Evolutionary conservation across 2,113 vertebrate genomes (phyloP).

Genomic region (Ochotona curzoniae): DNA sequence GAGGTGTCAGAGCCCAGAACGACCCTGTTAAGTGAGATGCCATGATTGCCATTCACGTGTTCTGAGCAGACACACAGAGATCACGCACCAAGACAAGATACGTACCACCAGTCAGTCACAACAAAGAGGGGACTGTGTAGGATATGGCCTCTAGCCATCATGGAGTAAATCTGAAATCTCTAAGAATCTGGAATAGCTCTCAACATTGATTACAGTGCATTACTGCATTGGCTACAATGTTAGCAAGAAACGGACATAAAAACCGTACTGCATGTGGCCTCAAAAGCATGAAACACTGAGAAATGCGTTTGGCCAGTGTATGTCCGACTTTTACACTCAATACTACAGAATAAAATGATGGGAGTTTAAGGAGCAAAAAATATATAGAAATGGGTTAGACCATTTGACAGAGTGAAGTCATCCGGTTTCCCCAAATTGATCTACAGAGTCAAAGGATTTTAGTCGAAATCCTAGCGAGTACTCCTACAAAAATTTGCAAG

Average conservation of each 20-base stretch:
- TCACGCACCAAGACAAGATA: neutral
- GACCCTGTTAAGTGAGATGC: too few relatives aligned
- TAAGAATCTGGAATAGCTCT: too few relatives aligned
- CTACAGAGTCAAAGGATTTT: neutral
- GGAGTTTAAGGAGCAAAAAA: neutral
- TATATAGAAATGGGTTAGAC: neutral
- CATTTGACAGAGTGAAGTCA: neutral
- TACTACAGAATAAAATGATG: neutral
- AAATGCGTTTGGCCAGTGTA: neutral
- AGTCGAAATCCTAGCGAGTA: too few relatives aligned
- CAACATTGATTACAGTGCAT: too few relatives aligned
- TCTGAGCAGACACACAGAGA: neutral
- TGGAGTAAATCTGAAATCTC: neutral
- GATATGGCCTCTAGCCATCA: too few relatives aligned
- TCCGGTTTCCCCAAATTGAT: neutral
- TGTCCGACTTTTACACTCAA: neutral
- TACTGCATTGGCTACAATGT: neutral
- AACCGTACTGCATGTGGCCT: neutral
- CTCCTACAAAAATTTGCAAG: neutral
- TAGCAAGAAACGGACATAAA: neutral
- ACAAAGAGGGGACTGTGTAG: neutral
- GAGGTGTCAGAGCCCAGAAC: neutral
- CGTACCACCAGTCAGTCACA: neutral
- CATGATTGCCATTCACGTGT: neutral
- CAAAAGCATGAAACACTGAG: neutral